Evolutionary conservation across 2,113 vertebrate genomes (phyloP).

Genomic region (Menidia beryllina): DNA sequence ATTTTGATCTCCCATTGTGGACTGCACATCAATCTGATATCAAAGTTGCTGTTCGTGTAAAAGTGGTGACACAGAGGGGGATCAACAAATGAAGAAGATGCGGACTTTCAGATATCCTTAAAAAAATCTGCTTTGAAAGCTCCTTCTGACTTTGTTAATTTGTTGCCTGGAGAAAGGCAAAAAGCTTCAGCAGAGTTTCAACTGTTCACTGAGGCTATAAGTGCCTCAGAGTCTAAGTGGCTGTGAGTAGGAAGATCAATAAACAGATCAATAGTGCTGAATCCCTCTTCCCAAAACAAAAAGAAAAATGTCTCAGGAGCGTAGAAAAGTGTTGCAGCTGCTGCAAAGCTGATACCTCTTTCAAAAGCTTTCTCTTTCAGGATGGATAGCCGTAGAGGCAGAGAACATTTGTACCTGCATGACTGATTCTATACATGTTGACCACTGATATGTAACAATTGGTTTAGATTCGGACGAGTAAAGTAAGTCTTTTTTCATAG

Average conservation of each 20-base stretch:
- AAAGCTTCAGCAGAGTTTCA: constrained; percentile 44
- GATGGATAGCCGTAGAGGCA: constrained; percentile 5
- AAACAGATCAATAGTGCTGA: constrained; percentile 60
- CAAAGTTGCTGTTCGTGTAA: constrained; percentile 11
- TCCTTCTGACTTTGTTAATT: constrained; percentile 53
- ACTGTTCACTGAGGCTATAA: constrained; percentile 55
- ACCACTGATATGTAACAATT: too few relatives aligned
- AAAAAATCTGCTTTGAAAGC: constrained; percentile 23
- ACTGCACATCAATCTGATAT: constrained; percentile 46
- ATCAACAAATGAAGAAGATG: constrained; percentile 26
- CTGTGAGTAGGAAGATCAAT: constrained; percentile 72
- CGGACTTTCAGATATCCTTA: constrained; percentile 40
- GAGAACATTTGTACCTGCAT: not conserved
- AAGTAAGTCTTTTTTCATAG: too few relatives aligned
- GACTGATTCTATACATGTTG: not conserved
- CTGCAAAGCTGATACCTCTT: constrained; percentile 35
- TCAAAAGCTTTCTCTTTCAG: constrained; percentile 33
- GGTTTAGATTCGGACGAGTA: too few relatives aligned
- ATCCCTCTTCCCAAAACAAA: constrained; percentile 53
- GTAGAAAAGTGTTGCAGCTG: constrained; percentile 45
- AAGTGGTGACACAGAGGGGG: constrained; percentile 20
- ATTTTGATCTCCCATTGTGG: not conserved
- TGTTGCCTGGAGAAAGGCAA: constrained; percentile 16
- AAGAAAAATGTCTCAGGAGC: constrained; percentile 36
- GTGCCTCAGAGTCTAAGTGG: constrained; percentile 70